Base-by-base conservation (phyloP, 2,888 invertebrate genomes). In the Tillus elongatus region DNA sequence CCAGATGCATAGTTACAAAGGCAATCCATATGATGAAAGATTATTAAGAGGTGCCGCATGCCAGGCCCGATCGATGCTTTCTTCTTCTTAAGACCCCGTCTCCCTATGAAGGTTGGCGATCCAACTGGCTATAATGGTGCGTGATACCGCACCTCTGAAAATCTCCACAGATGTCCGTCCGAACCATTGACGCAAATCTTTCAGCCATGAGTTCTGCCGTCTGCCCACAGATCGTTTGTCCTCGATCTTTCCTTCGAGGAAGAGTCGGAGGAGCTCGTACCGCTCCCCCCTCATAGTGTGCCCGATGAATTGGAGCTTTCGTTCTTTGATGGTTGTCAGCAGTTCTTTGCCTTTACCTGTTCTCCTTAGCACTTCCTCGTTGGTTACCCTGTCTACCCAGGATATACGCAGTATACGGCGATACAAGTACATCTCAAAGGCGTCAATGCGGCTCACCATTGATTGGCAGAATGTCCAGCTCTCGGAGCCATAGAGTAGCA, bases 381-480 rank as follows among this genome's bases (percentile, higher is more conserved):
- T 37, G 11, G 37, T 37, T 12, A 13, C 12, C 13, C 15, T 4
- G 3, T 35, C 28, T 8, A 13, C 12, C 29, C 35, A 35, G 12
- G 35, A 37, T 19, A 32, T 33, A 19, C 37, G 26, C 31, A 37
- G 15, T 4, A 37, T 33, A 2, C 37, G 19, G 4, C 37, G 12
- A 16, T 37, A 32, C 26, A 33, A n/a, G 27, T 37, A 37, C 32
- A 37, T 32, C 13, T 31, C 32, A 13, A 37, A 37, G n/a, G 37
- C 32, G 13, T 37, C 6, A 12, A 37, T 24, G 13, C 26, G 19
- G 11, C 26, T 37, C 11, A 12, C 31, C 11, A 15, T 13, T 13
- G 3, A 11, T 4, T 4, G 9, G 13, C 26, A 11, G 13, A 37
- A 13, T 14, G 32, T 37, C 31, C 32, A 37, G 31, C 37, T 37